Conservation (phyloP, 2,888 invertebrate species). For the Folsomia manolachei region DNA sequence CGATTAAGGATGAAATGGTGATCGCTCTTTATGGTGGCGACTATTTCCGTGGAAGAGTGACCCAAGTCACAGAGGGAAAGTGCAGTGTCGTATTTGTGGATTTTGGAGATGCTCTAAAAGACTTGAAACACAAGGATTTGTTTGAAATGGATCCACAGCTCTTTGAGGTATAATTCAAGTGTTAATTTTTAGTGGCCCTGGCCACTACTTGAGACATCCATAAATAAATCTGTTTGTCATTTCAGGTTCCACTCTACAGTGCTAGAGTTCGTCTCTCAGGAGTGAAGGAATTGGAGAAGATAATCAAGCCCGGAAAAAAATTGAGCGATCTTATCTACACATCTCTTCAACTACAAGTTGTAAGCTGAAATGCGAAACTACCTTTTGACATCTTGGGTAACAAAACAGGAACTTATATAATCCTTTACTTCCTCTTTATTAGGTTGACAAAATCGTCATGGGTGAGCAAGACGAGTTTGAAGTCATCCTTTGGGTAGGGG, state of each 20-base stretch:
- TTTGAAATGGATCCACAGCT: not conserved
- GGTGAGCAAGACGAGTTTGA: not conserved
- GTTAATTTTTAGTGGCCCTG: not conserved
- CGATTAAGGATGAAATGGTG: not conserved
- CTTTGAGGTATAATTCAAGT: not conserved
- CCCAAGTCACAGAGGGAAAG: not conserved
- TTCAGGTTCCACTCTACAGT: not conserved
- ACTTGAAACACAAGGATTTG: no score
- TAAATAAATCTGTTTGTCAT: not conserved
- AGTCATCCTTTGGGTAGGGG: not conserved
- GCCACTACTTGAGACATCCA: no score
- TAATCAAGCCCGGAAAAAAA: not conserved
- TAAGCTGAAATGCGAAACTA: not conserved
- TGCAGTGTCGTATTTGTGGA: not conserved
- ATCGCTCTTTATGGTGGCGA: not conserved
- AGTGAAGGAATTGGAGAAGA: not conserved
- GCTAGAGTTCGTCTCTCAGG: not conserved
- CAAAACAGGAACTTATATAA: not conserved
- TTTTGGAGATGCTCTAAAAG: not conserved
- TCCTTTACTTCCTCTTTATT: no score
- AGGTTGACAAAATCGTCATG: not conserved
- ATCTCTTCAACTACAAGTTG: not conserved
- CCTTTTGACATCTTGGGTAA: not conserved
- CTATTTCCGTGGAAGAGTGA: not conserved
- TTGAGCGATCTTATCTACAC: not conserved